A percentile compares a stretch with the other conserved stretches of the same genome.
Conservation (phyloP, 2,888 invertebrate genomes). For the Cremastinae sp. region DNA sequence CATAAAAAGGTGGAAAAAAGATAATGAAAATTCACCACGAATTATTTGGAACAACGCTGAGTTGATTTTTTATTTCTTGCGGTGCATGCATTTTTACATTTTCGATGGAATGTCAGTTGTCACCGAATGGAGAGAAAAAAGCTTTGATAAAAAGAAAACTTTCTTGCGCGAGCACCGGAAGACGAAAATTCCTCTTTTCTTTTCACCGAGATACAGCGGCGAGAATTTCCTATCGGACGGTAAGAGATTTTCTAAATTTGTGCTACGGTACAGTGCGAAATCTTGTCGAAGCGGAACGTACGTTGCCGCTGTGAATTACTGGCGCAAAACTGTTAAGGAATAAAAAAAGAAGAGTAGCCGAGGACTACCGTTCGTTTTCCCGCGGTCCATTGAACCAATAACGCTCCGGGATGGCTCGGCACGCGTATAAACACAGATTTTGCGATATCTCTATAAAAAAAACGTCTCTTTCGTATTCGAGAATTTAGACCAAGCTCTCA, state of each 20-base stretch:
- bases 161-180: slow-evolving; percentile 27
- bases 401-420: slow-evolving; percentile 15
- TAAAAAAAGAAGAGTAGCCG: slow-evolving; percentile 23
- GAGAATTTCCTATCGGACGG: not conserved
- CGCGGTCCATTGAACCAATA: slow-evolving; percentile 59
- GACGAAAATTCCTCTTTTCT: slow-evolving; percentile 39
- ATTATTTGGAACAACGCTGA: slow-evolving; percentile 35
- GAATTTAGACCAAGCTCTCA: too few species aligned
- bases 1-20: not conserved
- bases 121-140: slow-evolving; percentile 14
- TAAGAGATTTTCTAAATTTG: slow-evolving; percentile 3
- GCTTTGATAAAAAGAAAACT: slow-evolving; percentile 7
- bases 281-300: slow-evolving; percentile 44
- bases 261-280: slow-evolving; percentile 28
- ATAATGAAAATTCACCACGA: too few species aligned
- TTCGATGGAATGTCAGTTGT: slow-evolving; percentile 18
- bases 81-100: slow-evolving; percentile 27
- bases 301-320: slow-evolving; percentile 44
- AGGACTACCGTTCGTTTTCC: slow-evolving; percentile 52
- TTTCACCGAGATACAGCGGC: slow-evolving; percentile 1
- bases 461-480: too few species aligned
- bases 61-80: slow-evolving; percentile 8
- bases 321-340: slow-evolving; percentile 18
- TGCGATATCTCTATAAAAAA: too few species aligned
- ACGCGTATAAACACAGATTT: slow-evolving; percentile 11